A percentile compares a stretch with the other conserved stretches of the same genome.
Evolutionary conservation across 1,140 invertebrate species (phyloP).

Genomic region (Musca domestica): DNA sequence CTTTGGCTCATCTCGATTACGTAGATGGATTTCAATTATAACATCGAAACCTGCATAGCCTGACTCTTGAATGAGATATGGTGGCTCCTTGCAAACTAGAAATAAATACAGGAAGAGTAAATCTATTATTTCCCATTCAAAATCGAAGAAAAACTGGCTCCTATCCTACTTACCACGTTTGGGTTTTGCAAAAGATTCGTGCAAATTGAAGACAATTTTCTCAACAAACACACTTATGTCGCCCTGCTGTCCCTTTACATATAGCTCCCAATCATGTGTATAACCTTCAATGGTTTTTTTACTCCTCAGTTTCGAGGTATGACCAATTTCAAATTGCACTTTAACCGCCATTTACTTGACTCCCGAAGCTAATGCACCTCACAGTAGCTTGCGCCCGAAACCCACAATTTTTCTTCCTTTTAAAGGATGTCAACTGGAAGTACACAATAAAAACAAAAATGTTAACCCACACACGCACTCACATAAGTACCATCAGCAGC

Average conservation of each 20-base stretch:
- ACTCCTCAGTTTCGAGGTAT: constrained; percentile 75
- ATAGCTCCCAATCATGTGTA: constrained; percentile 98
- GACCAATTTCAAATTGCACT: constrained; percentile 89
- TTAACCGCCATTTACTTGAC: constrained; percentile 64
- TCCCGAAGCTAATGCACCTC: too few relatives aligned
- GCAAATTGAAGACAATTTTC: constrained; percentile 90
- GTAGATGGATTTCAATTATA: constrained; percentile 87
- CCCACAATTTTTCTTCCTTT: too few relatives aligned
- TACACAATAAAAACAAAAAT: too few relatives aligned
- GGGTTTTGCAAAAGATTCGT: constrained; percentile 88
- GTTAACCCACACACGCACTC: too few relatives aligned
- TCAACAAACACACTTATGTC: constrained; percentile 90
- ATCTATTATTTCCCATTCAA: not conserved
- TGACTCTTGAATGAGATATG: constrained; percentile 86
- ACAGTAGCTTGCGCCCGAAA: too few relatives aligned
- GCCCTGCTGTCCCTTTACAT: constrained; percentile 82
- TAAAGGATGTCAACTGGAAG: too few relatives aligned
- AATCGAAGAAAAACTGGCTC: too few relatives aligned
- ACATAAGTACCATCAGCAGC: too few relatives aligned
- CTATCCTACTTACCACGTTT: constrained; percentile 66
- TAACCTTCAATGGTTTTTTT: constrained; percentile 83
- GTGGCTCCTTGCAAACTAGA: constrained; percentile 83
- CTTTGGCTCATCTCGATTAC: constrained; percentile 87
- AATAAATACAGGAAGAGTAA: constrained; percentile 36
- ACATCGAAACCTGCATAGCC: constrained; percentile 93